phyloP scores from a whole-genome alignment of 2,888 invertebrate species.

The Drosophila paramelanica region DNA sequence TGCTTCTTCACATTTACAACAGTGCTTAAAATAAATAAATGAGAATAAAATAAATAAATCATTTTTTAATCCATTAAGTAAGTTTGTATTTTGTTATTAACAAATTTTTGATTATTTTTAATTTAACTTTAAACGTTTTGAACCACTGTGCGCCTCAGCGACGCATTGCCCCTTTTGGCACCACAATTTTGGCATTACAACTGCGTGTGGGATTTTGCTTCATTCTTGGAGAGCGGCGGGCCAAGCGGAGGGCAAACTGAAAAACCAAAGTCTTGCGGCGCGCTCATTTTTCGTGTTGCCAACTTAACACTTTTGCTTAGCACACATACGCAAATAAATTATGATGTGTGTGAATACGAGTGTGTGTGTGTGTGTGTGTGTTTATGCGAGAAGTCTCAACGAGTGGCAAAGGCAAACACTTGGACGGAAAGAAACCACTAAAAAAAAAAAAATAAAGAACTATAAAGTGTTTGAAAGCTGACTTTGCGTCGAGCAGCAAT shows the following conservation, averaged over 20 bases:
- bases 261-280: constrained; percentile 74
- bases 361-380: constrained; percentile 33
- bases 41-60: too few relatives aligned
- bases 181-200: constrained; percentile 2
- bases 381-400: constrained; percentile 60
- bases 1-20: too few relatives aligned
- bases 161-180: constrained; percentile 3
- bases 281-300: constrained; percentile 75
- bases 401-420: constrained; percentile 72
- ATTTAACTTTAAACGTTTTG: too few relatives aligned
- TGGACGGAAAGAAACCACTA: constrained; percentile 40
- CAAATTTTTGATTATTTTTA: too few relatives aligned
- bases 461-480: constrained; percentile 70
- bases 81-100: too few relatives aligned
- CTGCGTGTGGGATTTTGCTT: constrained; percentile 25
- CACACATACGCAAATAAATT: constrained; percentile 57
- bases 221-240: constrained; percentile 8
- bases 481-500: constrained; percentile 67
- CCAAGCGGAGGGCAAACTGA: constrained; percentile 22
- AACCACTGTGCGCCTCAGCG: constrained; percentile 43
- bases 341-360: constrained; percentile 37
- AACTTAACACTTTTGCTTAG: constrained; percentile 78
- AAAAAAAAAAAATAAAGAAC: constrained; percentile 45
- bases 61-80: too few relatives aligned
- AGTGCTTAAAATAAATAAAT: too few relatives aligned